Evolutionary conservation across 2,113 vertebrate genomes (phyloP).

Genomic region (Montifringilla adamsi): DNA sequence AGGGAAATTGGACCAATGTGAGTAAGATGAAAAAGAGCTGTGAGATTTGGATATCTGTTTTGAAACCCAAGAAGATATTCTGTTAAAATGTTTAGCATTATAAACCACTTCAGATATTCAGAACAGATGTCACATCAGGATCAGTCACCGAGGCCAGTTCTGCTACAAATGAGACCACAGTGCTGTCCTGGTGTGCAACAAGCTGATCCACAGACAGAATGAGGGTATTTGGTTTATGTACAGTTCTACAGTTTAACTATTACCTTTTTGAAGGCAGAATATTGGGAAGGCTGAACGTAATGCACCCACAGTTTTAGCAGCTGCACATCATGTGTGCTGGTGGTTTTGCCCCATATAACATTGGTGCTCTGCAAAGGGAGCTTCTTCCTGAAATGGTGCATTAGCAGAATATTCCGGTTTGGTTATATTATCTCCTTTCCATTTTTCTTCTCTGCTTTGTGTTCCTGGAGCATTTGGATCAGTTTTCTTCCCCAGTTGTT

Average conservation of each 20-base stretch:
- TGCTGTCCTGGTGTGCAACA: not conserved
- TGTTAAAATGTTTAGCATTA: not conserved
- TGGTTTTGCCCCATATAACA: not conserved
- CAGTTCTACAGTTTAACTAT: not conserved
- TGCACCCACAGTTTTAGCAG: not conserved
- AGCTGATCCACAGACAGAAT: not conserved
- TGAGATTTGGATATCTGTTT: not conserved
- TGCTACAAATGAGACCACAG: not conserved
- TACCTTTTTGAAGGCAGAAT: not conserved
- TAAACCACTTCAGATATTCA: not conserved
- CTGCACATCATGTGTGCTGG: not conserved
- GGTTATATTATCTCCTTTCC: not conserved
- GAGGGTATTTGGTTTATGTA: not conserved
- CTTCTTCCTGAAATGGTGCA: not conserved
- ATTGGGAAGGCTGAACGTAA: fast-evolving
- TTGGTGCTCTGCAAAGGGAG: not conserved
- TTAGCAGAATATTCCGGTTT: not conserved
- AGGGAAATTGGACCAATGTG: not conserved
- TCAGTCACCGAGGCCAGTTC: not conserved
- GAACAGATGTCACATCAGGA: not conserved
- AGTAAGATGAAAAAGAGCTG: not conserved
- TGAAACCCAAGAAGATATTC: not conserved
- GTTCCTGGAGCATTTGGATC: not conserved
- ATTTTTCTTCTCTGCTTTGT: not conserved
- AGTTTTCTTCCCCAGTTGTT: not conserved